phyloP scores from a whole-genome alignment of 2,113 vertebrate species.

The Nipponia nippon region DNA sequence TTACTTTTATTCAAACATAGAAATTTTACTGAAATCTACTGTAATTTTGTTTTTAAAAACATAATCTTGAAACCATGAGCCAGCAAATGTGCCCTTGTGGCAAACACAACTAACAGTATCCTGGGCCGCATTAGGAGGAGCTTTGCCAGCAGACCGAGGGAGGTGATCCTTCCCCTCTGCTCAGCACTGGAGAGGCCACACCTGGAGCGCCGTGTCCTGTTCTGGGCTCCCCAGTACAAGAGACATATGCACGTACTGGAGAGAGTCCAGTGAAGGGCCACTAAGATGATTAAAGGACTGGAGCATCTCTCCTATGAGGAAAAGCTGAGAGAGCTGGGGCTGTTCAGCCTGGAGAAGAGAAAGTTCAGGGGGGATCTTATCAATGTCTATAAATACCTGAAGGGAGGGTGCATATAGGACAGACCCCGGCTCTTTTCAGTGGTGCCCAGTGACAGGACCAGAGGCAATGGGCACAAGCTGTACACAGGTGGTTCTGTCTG shows the following conservation, averaged over 20 bases:
- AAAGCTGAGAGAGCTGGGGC: background rate
- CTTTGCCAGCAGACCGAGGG: background rate
- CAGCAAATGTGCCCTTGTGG: background rate
- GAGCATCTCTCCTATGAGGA: background rate
- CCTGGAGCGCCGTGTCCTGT: background rate
- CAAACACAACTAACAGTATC: background rate
- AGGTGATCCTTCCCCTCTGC: background rate
- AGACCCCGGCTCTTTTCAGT: background rate
- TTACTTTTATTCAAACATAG: background rate
- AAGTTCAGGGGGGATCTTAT: background rate
- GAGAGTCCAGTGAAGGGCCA: background rate
- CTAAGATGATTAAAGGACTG: background rate
- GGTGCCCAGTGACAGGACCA: background rate
- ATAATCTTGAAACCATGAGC: background rate
- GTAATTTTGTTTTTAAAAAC: background rate
- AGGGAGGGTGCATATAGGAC: background rate
- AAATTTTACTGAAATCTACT: background rate
- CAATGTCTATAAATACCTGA: background rate
- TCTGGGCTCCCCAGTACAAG: background rate
- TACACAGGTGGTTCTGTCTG: background rate
- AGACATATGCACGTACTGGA: too few species aligned
- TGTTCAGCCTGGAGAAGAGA: background rate
- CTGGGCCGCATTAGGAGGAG: background rate
- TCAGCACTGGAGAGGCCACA: background rate
- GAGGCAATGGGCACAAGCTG: background rate